phyloP scores from a whole-genome alignment of 37 sponge, comb jelly and placozoan species.

The Dysidea cf. avara region DNA sequence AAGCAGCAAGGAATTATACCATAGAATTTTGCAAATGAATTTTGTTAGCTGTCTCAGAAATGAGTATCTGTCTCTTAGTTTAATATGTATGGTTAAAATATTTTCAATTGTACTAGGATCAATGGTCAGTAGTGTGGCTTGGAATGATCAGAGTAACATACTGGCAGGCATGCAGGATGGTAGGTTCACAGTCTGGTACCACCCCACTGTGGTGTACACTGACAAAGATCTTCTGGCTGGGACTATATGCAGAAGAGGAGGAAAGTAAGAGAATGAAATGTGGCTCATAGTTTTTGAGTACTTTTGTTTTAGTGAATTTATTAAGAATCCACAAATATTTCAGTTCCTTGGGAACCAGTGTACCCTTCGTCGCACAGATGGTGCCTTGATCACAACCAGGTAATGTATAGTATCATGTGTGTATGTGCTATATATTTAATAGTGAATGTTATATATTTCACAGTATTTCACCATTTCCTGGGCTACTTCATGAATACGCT shows the following conservation, averaged over 20 bases:
- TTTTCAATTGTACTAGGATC: conserved; percentile 42
- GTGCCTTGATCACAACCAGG: conserved; percentile 78
- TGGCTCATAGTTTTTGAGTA: background rate
- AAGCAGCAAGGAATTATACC: background rate
- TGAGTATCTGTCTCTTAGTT: too few species aligned
- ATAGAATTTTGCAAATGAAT: too few species aligned
- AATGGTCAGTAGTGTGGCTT: conserved; percentile 83
- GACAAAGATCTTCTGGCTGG: conserved; percentile 82
- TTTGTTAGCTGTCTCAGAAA: too few species aligned
- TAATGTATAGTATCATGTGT: conserved; percentile 17
- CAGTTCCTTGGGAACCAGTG: conserved; percentile 76
- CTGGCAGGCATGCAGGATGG: conserved; percentile 83
- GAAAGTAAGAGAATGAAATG: conserved; percentile 45
- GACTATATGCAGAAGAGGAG: conserved; percentile 54
- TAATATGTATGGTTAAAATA: conserved; percentile 21
- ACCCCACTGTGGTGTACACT: conserved; percentile 80
- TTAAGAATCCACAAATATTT: conserved; percentile 78
- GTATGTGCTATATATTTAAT: background rate
- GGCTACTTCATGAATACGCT: conserved; percentile 71
- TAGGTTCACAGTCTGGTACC: conserved; percentile 83
- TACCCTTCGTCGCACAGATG: conserved; percentile 81
- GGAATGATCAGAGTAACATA: conserved; percentile 86
- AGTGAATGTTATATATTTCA: too few species aligned
- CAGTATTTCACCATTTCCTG: conserved; percentile 88
- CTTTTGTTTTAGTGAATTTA: conserved; percentile 68